phyloP scores from a whole-genome alignment of 2,113 vertebrate genomes.

The Phalacrocorax pelagicus region DNA sequence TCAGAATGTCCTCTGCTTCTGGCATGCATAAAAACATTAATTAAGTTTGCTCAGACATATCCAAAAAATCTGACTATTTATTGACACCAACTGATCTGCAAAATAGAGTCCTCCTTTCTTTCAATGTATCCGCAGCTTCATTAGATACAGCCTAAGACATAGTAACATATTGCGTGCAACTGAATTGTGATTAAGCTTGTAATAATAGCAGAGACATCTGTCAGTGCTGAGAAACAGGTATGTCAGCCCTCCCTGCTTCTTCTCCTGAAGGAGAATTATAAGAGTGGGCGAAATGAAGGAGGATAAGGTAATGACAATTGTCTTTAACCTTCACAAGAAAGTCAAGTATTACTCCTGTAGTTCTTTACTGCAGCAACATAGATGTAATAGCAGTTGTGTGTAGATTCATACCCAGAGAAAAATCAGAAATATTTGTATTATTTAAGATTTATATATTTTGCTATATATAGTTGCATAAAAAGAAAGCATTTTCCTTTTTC shows the following conservation, averaged over 20 bases:
- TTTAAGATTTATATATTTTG: background rate
- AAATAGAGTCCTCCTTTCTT: background rate
- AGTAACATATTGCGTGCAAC: background rate
- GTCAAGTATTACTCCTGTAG: background rate
- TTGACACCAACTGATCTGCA: background rate
- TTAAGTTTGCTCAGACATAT: background rate
- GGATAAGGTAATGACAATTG: background rate
- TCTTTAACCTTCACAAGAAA: background rate
- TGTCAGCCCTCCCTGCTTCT: background rate
- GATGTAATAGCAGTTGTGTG: background rate
- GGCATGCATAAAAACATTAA: background rate
- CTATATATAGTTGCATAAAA: background rate
- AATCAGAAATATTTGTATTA: background rate
- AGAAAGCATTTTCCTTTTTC: background rate
- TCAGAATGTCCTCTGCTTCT: background rate
- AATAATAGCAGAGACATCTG: conserved; percentile 18
- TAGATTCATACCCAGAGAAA: background rate
- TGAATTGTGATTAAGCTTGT: background rate
- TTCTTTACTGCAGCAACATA: background rate
- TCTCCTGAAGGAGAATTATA: background rate
- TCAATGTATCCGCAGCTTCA: background rate
- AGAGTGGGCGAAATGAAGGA: background rate
- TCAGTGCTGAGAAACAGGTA: conserved; percentile 11
- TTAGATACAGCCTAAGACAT: background rate
- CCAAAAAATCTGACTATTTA: background rate